These are phyloP conservation scores for Parapristionchus giblindavisi DNA, from an alignment of 2,888 invertebrate species.

Conservation along the genomic window DNA sequence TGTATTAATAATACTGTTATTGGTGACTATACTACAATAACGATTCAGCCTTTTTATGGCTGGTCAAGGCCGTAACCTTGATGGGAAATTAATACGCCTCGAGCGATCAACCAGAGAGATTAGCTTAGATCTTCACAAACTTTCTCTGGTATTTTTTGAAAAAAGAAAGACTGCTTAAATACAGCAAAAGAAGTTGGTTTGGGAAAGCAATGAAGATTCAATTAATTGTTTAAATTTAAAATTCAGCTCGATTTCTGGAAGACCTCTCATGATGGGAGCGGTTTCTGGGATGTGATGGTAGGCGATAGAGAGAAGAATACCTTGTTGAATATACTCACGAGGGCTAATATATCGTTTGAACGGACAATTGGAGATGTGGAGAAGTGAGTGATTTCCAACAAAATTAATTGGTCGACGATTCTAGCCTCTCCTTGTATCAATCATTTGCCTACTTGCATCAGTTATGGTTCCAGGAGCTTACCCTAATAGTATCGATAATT, in stretches of 20 bases:
- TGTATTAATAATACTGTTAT: no score
- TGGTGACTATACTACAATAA: no score
- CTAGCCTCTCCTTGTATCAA: neutral
- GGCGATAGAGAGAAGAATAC: constrained; percentile 74
- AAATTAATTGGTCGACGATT: neutral
- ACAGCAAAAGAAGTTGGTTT: neutral
- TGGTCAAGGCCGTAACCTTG: no score
- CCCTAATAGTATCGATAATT: no score
- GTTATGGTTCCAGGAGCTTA: no score
- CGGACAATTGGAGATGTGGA: constrained; percentile 67
- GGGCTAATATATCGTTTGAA: constrained; percentile 49
- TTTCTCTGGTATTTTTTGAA: constrained; percentile 1
- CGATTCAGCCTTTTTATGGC: no score
- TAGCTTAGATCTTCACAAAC: neutral
- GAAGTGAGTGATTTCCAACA: constrained; percentile 46
- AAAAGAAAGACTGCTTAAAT: neutral
- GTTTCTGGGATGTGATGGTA: constrained; percentile 78
- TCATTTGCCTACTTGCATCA: no score
- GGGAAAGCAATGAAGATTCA: neutral
- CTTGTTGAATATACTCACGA: constrained; percentile 46
- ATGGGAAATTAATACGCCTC: no score
- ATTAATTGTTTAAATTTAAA: neutral
- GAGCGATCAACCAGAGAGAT: no score
- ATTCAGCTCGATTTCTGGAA: constrained; percentile 75
- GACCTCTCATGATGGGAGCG: constrained; percentile 74